Evolutionary conservation across 2,113 vertebrate species (phyloP), one percentile per base, ranked within the genome.

Genomic region (Choloepus hoffmanni): DNA sequence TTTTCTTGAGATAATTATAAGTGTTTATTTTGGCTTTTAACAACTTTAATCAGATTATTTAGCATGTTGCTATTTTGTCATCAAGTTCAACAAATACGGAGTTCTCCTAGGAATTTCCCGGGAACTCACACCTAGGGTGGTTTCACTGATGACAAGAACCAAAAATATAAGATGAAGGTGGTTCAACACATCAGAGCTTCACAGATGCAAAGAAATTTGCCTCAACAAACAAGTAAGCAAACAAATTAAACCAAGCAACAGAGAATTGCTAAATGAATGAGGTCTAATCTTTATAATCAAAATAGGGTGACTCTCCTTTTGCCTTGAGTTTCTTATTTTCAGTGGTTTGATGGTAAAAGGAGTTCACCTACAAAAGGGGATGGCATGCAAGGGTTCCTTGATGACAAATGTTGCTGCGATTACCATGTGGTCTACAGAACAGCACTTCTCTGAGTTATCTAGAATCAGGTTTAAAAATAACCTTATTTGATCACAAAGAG

Each of bases 11-110:
- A 98, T 98, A 98, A 98, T 99, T 99, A 98, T 98, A 98, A 98
- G 98, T 98, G 98, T 98, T 99, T 98, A 98, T 98, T 99, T 99
- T 98, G 97, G 98, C 98, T 98, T 98, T 99, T 99, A 98, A 98
- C 98, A 98, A 98, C 97, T 98, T 98, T 99, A 98, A 98, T 98
- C 98, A 98, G 98, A 97, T 99, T 98, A 98, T 98, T 98, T 98
- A 98, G 85, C 98, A 67, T 98, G 98, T 97, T 98, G 96, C 97
- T 95, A 90, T 98, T 98, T 98, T 98, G 97, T 97, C 97, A 96
- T 97, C 96, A 96, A 96, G 96, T 97, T 97, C 98, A 97, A 89
- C 76, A 96, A 95, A 96, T 97, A 94, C 87, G 91, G 88, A 96
- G 67, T 96, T 97, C 97, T 93, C 74, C 88, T 73, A 93, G 93